phyloP scores from a whole-genome alignment of 2,113 vertebrate species.

The Pseudolaguvia tuberculata region DNA sequence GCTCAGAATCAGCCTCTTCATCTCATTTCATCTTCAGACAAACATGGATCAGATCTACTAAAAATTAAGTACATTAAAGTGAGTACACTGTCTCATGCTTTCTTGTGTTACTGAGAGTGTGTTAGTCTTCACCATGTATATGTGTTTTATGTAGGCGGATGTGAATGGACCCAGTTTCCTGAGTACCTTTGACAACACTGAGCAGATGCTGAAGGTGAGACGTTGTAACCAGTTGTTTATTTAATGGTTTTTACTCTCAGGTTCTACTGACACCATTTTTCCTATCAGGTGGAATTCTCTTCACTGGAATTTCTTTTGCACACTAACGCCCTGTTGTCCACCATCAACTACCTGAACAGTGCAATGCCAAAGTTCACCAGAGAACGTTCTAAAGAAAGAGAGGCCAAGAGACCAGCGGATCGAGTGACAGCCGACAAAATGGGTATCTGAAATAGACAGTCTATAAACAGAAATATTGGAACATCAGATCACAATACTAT shows the following conservation, averaged over 20 bases:
- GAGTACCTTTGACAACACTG: constrained; percentile 79
- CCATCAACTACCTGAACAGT: constrained; percentile 77
- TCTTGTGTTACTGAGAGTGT: background rate
- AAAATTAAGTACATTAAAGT: constrained; percentile 92
- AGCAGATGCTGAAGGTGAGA: constrained; percentile 86
- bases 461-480: too few relatives aligned
- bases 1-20: constrained; percentile 72
- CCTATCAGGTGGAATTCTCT: constrained; percentile 83
- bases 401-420: constrained; percentile 53
- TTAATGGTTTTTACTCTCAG: background rate
- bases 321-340: constrained; percentile 83
- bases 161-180: constrained; percentile 80
- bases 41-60: constrained; percentile 79
- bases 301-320: constrained; percentile 86
- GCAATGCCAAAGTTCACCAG: constrained; percentile 60
- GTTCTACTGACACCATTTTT: background rate
- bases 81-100: constrained; percentile 27
- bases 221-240: background rate
- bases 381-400: constrained; percentile 36
- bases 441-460: constrained; percentile 60
- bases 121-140: background rate
- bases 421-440: constrained; percentile 57
- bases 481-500: too few relatives aligned
- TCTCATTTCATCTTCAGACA: constrained; percentile 84
- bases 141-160: constrained; percentile 73